These are phyloP conservation scores for Chironomus tepperi DNA, from an alignment of 1,140 invertebrate genomes.

Conservation along the genomic window DNA sequence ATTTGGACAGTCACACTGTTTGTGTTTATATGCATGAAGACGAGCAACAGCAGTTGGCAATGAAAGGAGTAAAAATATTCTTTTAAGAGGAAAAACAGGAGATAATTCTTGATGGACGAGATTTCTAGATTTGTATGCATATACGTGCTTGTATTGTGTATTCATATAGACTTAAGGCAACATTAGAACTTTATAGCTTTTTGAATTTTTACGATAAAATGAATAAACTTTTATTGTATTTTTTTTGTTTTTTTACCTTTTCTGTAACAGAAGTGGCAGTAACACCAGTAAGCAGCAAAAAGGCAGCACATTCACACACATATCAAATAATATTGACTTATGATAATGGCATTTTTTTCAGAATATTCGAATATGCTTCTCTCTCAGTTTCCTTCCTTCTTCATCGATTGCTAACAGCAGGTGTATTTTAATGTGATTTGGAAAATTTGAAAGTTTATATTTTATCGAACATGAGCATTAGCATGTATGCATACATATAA, in stretches of 20 bases:
- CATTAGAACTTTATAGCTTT: constrained; percentile 8
- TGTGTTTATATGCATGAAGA: background rate
- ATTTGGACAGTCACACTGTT: background rate
- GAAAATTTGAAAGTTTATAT: background rate
- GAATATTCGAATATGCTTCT: constrained; percentile 2
- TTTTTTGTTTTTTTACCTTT: background rate
- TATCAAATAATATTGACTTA: constrained; percentile 5
- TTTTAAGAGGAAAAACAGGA: background rate
- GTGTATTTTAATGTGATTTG: constrained; percentile 14
- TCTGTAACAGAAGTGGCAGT: background rate
- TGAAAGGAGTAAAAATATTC: background rate
- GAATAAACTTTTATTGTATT: constrained; percentile 9
- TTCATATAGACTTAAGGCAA: constrained; percentile 2
- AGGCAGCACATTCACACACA: background rate
- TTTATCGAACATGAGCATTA: too few relatives aligned
- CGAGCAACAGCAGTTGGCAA: background rate
- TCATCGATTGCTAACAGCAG: constrained; percentile 5
- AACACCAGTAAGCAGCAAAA: background rate
- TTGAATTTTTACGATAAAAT: background rate
- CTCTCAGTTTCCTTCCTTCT: background rate
- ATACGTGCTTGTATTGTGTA: background rate
- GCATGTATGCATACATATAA: too few relatives aligned
- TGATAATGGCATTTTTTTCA: background rate
- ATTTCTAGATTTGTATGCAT: too few relatives aligned
- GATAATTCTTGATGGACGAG: background rate